Percentiles rank a stretch among this genome's conserved stretches.
Conservation (phyloP, 2,888 invertebrate species). For the Notodonta ziczac region DNA sequence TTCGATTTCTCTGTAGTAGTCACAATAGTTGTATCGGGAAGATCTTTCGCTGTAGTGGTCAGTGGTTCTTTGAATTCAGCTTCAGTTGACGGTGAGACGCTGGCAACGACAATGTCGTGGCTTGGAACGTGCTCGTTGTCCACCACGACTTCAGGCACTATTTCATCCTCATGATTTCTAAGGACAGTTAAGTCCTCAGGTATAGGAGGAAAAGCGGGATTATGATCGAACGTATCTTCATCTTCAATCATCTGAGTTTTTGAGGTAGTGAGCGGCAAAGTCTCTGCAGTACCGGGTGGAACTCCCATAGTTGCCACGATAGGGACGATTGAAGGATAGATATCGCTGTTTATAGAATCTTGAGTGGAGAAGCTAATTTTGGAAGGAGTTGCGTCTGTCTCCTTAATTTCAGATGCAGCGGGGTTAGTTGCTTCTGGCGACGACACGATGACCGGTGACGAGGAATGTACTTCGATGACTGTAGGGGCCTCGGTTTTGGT, state of each 20-base stretch:
- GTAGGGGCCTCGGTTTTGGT: constrained; percentile 55
- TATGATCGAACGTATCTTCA: constrained; percentile 73
- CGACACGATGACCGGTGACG: constrained; percentile 37
- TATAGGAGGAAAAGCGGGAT: constrained; percentile 77
- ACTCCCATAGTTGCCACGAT: constrained; percentile 57
- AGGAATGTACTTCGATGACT: constrained; percentile 53
- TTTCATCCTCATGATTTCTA: constrained; percentile 73
- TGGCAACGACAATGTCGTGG: constrained; percentile 52
- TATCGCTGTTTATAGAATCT: constrained; percentile 65
- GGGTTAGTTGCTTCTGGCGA: constrained; percentile 47
- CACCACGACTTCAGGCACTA: constrained; percentile 60
- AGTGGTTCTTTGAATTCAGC: constrained; percentile 42
- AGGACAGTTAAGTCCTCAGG: constrained; percentile 74
- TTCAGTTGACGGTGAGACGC: constrained; percentile 45
- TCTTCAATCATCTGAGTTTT: constrained; percentile 70
- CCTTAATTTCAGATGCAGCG: constrained; percentile 44
- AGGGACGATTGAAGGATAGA: constrained; percentile 62
- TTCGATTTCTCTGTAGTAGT: constrained; percentile 47
- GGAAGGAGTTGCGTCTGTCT: constrained; percentile 58
- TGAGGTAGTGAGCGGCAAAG: constrained; percentile 48
- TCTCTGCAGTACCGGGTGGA: constrained; percentile 44
- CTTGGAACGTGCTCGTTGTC: constrained; percentile 50
- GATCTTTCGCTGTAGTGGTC: constrained; percentile 47
- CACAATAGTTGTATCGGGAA: constrained; percentile 40
- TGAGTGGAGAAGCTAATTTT: constrained; percentile 72